These are phyloP conservation scores for Philopotamus ludificatus DNA, from an alignment of 1,140 invertebrate genomes.

Conservation along the genomic window DNA sequence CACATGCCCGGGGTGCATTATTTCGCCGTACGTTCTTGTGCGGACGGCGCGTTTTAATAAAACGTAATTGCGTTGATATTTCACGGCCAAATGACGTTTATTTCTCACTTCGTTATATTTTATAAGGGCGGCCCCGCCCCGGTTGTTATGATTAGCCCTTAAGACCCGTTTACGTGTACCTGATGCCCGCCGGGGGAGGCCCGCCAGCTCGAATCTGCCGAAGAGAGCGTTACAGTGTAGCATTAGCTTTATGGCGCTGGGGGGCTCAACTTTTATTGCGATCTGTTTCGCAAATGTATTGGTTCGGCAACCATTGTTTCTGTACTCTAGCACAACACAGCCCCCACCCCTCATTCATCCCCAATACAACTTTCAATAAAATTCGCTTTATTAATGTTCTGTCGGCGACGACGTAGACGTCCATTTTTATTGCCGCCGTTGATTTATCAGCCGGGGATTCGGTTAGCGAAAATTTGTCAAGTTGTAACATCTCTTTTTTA, in stretches of 20 bases:
- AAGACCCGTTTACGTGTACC: conserved; percentile 15
- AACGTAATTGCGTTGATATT: conserved; percentile 17
- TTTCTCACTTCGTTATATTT: conserved; percentile 15
- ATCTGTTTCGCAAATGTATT: not conserved
- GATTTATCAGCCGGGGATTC: too few species aligned
- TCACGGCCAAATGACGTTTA: conserved; percentile 18
- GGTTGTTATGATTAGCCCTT: conserved; percentile 24
- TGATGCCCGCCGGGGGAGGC: not conserved
- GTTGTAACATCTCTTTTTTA: too few species aligned
- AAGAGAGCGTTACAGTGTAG: conserved; percentile 12
- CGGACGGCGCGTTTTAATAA: conserved; percentile 8
- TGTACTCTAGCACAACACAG: too few species aligned
- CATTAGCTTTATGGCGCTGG: not conserved
- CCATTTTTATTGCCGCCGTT: not conserved
- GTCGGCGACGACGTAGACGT: not conserved
- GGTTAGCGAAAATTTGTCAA: too few species aligned
- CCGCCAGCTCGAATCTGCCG: conserved; percentile 4
- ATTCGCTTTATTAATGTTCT: not conserved
- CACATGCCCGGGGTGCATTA: too few species aligned
- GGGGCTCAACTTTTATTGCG: not conserved
- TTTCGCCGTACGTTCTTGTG: too few species aligned
- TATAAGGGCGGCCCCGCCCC: not conserved
- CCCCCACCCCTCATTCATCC: not conserved
- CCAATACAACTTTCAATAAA: not conserved
- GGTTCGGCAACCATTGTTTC: not conserved